These are phyloP conservation scores for Micoletzkya japonica DNA, from an alignment of 2,888 invertebrate species.

Conservation along the genomic window DNA sequence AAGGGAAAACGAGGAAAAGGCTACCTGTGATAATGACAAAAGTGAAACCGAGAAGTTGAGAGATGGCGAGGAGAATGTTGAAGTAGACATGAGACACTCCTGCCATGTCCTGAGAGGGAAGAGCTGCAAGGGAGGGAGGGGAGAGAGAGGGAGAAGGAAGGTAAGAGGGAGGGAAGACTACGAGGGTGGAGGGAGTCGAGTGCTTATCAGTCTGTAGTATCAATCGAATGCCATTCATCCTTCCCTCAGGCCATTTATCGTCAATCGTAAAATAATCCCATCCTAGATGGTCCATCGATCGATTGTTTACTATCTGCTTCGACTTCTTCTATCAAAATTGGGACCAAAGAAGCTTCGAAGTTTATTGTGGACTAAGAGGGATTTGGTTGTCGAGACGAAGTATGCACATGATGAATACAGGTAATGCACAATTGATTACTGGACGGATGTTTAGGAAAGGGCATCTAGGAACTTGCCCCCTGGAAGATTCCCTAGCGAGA, in stretches of 20 bases:
- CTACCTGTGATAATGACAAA: slow-evolving; percentile 42
- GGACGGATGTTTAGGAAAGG: too few relatives aligned
- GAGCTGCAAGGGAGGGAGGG: background rate
- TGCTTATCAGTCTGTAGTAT: background rate
- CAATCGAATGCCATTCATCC: slow-evolving; percentile 10
- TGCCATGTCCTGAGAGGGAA: background rate
- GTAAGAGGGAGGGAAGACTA: slow-evolving; percentile 8
- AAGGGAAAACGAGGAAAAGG: too few relatives aligned
- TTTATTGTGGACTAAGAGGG: background rate
- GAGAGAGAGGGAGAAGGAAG: background rate
- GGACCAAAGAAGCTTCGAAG: background rate
- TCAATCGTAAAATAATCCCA: background rate
- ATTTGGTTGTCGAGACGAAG: background rate
- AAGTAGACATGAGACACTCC: slow-evolving; percentile 29
- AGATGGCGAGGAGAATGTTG: slow-evolving; percentile 35
- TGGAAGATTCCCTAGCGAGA: too few relatives aligned
- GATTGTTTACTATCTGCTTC: slow-evolving; percentile 2
- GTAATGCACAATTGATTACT: too few relatives aligned
- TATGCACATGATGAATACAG: slow-evolving; percentile 17
- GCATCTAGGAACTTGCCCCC: too few relatives aligned
- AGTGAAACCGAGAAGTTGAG: slow-evolving; percentile 44
- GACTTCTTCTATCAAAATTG: slow-evolving; percentile 2
- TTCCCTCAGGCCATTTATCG: background rate
- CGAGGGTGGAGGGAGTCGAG: slow-evolving; percentile 5
- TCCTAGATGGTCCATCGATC: slow-evolving; percentile 5